Evolutionary conservation across 30 jellyfish, hydroid and myxozoan species (phyloP), one percentile per base, ranked within the genome.

Genomic region (Nemopilema nomurai): DNA sequence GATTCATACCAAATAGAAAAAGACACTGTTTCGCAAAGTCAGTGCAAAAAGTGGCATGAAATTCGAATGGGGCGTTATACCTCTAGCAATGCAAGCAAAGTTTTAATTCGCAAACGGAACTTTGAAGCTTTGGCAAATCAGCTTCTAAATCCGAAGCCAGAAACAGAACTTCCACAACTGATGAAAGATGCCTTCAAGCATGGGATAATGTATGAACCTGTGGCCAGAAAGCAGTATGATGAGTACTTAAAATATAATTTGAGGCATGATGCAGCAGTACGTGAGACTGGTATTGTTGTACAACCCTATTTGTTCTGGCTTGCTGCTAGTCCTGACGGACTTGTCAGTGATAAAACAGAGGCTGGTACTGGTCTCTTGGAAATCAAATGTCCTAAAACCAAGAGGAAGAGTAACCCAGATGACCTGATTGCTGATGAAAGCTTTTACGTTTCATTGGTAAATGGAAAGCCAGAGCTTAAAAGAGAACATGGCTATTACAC

Each of bases 401-500:
- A 64, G 18, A 64, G 31, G 74, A 64, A 64, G 30, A 64, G 74
- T 25, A 64, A 7, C 74, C 89, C 89, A 62, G 0, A 29, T 62
- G 68, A 28, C 8, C 53, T 79, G 64, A 49, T 79, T 0, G 67
- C 64, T 0, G 85, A 79, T 65, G 8, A 4, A 57, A 53, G 23
- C 25, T 79, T 79, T 79, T 79, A 79, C 53, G 30, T 68, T 51
- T 89, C 71, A 0, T 31, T 62, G 78, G 51, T 41, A 85, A 76
- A 62, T 49, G 94, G 83, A 4, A 41, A 25, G 3, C 33, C 73
- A 74, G 28, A 33, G 30, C 64, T 85, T 26, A 68, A 33, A 67
- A 85, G 76, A 73, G 31, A 85, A 1, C 94, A 85, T 74, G 94
- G 94, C 25, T 76, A 85, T 51, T 74, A 74, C 33, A 51, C 94